Evolutionary conservation across 1,140 invertebrate genomes (phyloP).

Genomic region (Zaprionus gabonicus): DNA sequence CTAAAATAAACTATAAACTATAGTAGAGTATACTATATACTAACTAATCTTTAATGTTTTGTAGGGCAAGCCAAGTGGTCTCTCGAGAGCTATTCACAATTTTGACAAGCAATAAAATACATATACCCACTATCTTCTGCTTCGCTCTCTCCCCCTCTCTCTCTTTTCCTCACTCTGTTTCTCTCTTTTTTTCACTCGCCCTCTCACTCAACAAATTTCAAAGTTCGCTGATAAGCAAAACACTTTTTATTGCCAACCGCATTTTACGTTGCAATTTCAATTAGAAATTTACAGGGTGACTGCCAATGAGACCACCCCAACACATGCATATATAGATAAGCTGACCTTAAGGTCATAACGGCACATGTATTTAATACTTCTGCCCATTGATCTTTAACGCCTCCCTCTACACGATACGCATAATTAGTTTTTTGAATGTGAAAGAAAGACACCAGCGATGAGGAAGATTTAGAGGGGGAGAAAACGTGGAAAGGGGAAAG

Average conservation of each 20-base stretch:
- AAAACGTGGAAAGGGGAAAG: background rate
- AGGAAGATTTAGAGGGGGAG: background rate
- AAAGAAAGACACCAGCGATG: constrained; percentile 16
- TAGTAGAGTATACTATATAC: background rate
- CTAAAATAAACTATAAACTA: background rate
- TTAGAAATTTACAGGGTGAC: background rate
- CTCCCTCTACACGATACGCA: constrained; percentile 48
- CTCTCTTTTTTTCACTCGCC: background rate
- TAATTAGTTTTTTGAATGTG: constrained; percentile 62
- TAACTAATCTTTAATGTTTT: background rate
- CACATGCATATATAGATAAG: background rate
- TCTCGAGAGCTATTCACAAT: background rate
- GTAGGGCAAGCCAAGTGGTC: background rate
- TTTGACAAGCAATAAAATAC: constrained; percentile 1
- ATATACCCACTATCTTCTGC: background rate
- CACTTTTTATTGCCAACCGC: background rate
- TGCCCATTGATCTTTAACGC: constrained; percentile 36
- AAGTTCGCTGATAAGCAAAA: constrained; percentile 26
- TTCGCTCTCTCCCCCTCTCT: background rate
- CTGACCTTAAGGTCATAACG: constrained; percentile 9
- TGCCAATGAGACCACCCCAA: background rate
- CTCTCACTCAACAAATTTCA: constrained; percentile 7
- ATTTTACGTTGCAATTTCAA: constrained; percentile 8
- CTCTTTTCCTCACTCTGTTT: background rate
- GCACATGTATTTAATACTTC: constrained; percentile 9